Evolutionary conservation across 2,113 vertebrate species (phyloP), one percentile per base, ranked within the genome.

Genomic region (Erythrocercus mccallii): DNA sequence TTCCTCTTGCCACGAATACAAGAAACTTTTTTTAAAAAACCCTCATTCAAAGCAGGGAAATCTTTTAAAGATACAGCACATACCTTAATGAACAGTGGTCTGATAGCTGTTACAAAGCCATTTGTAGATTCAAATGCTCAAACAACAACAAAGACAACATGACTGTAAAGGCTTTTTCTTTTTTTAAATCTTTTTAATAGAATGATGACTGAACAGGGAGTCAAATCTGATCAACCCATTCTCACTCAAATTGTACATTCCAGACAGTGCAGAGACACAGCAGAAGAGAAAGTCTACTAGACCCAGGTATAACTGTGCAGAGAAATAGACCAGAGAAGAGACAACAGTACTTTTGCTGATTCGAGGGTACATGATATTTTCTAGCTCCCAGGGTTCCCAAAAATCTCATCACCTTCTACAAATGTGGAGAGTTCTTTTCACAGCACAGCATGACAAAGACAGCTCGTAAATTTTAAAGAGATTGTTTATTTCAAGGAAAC

Each of bases 51-150:
- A 94, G 64, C 28, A 68, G 56, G 30, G 20, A 93, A 85, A 81
- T 72, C n/a, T 84, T 81, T 96, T 92, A 95, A 90, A 97, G 82
- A 81, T 38, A 85, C 81, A 91, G 73, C 61, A 64, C 35, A 90
- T 38, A 71, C 51, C 60, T 86, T 56, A 38, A 53, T 45, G 40
- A 81, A 60, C 9, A 9, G 50, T 23, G 56, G 15, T 23, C 47
- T 91, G 58, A 76, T 31, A 50, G 38, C 28, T 64, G 20, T 44
- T 79, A 70, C 47, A 82, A 80, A 88, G 66, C 13, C 23, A 35
- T 62, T 80, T 58, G 61, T 72, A 79, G 23, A 71, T 53, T 65
- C 37, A 69, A 50, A 23, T 10, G 8, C 61, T 82, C 38, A 16
- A 79, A 80, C 5, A 82, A 79, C 23, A 62, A 90, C 37, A 76